These are phyloP conservation scores for Drosophila dives DNA, from an alignment of 2,888 invertebrate species.

Conservation along the genomic window DNA sequence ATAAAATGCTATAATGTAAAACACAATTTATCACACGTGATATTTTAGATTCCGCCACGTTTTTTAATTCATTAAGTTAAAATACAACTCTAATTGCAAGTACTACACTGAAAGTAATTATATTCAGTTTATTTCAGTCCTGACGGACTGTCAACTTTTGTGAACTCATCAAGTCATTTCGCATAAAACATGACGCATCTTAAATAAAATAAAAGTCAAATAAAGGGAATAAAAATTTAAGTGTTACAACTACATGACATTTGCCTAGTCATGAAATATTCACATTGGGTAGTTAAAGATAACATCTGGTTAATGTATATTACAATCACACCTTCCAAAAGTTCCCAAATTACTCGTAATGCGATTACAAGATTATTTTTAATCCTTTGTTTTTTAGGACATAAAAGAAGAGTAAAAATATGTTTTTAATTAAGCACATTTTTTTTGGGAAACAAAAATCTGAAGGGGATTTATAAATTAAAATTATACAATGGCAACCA, in stretches of 20 bases:
- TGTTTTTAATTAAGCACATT: background rate
- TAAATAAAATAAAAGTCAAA: background rate
- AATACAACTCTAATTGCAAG: constrained; percentile 32
- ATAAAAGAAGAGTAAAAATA: background rate
- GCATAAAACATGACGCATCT: constrained; percentile 42
- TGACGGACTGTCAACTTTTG: constrained; percentile 17
- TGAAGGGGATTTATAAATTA: background rate
- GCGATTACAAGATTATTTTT: background rate
- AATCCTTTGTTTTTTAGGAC: background rate
- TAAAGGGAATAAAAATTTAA: background rate
- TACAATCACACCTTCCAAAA: constrained; percentile 12
- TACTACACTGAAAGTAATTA: constrained; percentile 12
- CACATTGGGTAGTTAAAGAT: constrained; percentile 1
- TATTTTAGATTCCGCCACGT: background rate
- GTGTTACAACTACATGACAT: constrained; percentile 10
- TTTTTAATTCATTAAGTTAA: constrained; percentile 46
- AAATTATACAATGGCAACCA: no score
- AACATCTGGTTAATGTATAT: constrained; percentile 16
- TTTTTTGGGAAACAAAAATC: background rate
- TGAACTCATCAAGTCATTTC: constrained; percentile 19
- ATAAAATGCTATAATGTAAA: constrained; percentile 42
- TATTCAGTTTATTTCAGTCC: constrained; percentile 4
- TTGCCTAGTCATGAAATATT: constrained; percentile 19
- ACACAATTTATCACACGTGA: constrained; percentile 33
- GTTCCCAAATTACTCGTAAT: background rate